Evolutionary conservation across 2,888 invertebrate species (phyloP), one percentile per base, ranked within the genome.

Genomic region (Drosophila emarginata): DNA sequence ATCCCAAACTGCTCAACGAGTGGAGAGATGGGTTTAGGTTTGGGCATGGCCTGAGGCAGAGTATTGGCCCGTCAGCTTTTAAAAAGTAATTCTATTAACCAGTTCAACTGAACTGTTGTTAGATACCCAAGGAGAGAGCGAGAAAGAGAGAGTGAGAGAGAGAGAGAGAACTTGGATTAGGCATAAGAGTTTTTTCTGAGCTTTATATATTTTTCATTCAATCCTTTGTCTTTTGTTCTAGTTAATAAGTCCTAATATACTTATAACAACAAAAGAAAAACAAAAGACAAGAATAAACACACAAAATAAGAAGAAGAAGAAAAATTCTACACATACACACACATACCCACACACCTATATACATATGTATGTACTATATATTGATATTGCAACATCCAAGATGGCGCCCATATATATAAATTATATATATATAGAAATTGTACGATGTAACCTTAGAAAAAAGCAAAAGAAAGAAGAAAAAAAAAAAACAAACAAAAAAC

Each of bases 401-500:
- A 84, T 84, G 84, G 86, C 85, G 86, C 88, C 89, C 68, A 71
- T 68, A 68, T 39, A 72, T 54, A 66, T 61, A 63, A 45, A 70
- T 56, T 62, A 70, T 67, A 66, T 60, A 67, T 40, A 60, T 50
- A 72, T 14, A 67, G 69, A 66, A 68, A 69, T 70, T 62, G 63
- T 74, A 80, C 62, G 72, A 87, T 88, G 86, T 88, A 88, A 88
- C 70, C 86, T 88, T 80, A 82, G 82, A 53, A 65, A 65, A 40
- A 65, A 28, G 36, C 50, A 32, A 50, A 62, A 52, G 53, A 39
- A 54, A 39, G 1, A 59, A 67, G 1, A 59, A 70, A 61, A 53
- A 45, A 14, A 6, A 64, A 15, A 11, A 23, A 65, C 65, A 59
- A 28, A 54, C 57, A 26, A 58, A 53, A 15, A 52, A 4, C 14